These are phyloP conservation scores for Conus canariensis DNA, from an alignment of 2,888 invertebrate genomes.

Conservation along the genomic window DNA sequence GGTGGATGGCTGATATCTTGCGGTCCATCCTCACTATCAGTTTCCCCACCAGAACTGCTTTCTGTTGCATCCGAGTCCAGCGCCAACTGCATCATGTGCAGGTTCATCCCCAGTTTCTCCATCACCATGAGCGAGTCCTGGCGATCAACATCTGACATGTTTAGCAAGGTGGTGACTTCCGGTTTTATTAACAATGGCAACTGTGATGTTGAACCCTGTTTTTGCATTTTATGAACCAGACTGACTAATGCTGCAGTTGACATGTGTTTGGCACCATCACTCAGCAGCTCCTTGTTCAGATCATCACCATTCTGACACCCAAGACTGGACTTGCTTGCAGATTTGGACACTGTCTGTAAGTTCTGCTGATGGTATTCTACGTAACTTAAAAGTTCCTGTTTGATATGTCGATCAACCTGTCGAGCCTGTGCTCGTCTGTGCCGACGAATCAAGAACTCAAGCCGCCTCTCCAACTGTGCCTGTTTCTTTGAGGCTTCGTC, in stretches of 20 bases:
- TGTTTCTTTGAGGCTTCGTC: slow-evolving; percentile 78
- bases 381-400: slow-evolving; percentile 88
- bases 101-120: slow-evolving; percentile 87
- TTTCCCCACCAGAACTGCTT: slow-evolving; percentile 94
- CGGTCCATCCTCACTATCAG: slow-evolving; percentile 87
- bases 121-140: slow-evolving; percentile 84
- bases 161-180: slow-evolving; percentile 59
- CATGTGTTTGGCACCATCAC: slow-evolving; percentile 77
- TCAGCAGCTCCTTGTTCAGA: slow-evolving; percentile 63
- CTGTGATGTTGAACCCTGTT: slow-evolving; percentile 6
- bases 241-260: slow-evolving; percentile 82
- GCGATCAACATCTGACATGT: slow-evolving; percentile 69
- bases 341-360: slow-evolving; percentile 69
- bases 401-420: slow-evolving; percentile 87
- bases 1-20: slow-evolving; percentile 40
- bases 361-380: slow-evolving; percentile 85
- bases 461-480: slow-evolving; percentile 84
- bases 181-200: slow-evolving; percentile 49
- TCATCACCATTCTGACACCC: not conserved
- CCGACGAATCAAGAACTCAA: slow-evolving; percentile 87
- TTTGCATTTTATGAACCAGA: slow-evolving; percentile 82
- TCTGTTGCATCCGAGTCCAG: slow-evolving; percentile 96
- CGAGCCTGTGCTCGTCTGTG: slow-evolving; percentile 88
- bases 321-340: slow-evolving; percentile 55
- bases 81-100: slow-evolving; percentile 87